phyloP scores from a whole-genome alignment of 2,888 invertebrate species.

The Anagyrus pseudococci region DNA sequence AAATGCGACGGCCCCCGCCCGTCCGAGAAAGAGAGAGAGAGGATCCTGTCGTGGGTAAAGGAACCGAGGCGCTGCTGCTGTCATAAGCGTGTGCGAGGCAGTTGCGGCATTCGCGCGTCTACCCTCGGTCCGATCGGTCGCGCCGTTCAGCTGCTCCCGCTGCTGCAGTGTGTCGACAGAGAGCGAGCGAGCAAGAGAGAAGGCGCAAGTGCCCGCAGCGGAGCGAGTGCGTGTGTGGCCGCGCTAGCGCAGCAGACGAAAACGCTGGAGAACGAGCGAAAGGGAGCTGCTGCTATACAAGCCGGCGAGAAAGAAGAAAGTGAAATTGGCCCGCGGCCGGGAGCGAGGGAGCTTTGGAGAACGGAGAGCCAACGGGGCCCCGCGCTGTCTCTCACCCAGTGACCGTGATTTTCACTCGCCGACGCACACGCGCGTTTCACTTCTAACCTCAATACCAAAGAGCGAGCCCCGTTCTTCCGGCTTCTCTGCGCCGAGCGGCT shows the following conservation, averaged over 20 bases:
- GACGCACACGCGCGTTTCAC: conserved; percentile 52
- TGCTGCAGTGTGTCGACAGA: not conserved
- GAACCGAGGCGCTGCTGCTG: no score
- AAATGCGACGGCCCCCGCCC: no score
- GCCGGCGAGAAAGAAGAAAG: conserved; percentile 20
- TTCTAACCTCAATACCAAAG: conserved; percentile 58
- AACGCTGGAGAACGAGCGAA: not conserved
- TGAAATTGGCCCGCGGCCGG: conserved; percentile 29
- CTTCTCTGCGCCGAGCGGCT: conserved; percentile 7
- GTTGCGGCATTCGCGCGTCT: conserved; percentile 26
- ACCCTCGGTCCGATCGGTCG: conserved; percentile 20
- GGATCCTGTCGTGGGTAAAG: no score
- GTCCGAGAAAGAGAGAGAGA: no score
- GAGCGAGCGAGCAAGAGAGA: not conserved
- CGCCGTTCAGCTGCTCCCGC: not conserved
- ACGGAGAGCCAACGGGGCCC: conserved; percentile 22
- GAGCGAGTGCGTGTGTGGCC: not conserved
- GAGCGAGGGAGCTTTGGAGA: conserved; percentile 13
- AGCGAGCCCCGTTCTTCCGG: conserved; percentile 21
- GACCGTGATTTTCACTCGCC: conserved; percentile 51
- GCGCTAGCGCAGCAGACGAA: not conserved
- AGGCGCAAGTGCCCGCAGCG: not conserved
- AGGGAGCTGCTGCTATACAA: not conserved
- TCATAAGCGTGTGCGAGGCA: not conserved
- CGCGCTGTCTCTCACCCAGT: conserved; percentile 42